Evolutionary conservation across 2,113 vertebrate genomes (phyloP), one percentile per base, ranked within the genome.

Genomic region (Guaruba guarouba): DNA sequence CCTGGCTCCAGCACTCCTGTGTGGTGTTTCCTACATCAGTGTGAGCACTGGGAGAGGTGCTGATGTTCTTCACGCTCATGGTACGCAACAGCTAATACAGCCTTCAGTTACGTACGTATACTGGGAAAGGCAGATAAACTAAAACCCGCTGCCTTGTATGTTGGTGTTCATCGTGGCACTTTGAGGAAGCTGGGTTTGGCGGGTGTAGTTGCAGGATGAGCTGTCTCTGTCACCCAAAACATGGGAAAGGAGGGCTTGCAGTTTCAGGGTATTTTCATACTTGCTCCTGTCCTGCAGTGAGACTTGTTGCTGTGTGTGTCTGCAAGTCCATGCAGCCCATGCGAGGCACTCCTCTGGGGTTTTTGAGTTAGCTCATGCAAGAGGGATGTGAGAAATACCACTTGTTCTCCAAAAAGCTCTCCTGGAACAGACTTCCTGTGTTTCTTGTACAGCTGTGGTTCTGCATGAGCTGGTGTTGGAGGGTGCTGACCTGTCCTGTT

Each of bases 321-420:
- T 95, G 67, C 75, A 33, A 64, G 52, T 54, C 88, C 2, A 0
- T 51, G 51, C 86, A 71, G 64, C 76, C 43, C 46, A 4, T 78
- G 61, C 80, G 77, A 86, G 90, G 13, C 13, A 13, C 51, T 90
- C 61, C 78, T 22, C 62, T 76, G 83, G n/a, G 13, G 2, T 7
- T 24, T 25, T 54, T 33, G 6, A 55, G 73, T 84, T 69, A 84
- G 25, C 57, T 93, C 52, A 31, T 71, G 48, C 57, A 64, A 84
- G 49, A 91, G 67, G 20, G 66, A 52, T 66, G 61, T 95, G 81
- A 89, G 67, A 68, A 93, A 77, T 82, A 12, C 25, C 78, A 22
- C 44, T 95, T 35, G 13, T 76, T 75, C 83, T 92, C 95, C 86
- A 89, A 57, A 96, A 88, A n/a, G 35, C 68, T 94, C 76, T 79